A percentile compares a stretch with the other conserved stretches of the same genome.
Conservation (phyloP, 2,113 vertebrate species). For the Grantiella picta region DNA sequence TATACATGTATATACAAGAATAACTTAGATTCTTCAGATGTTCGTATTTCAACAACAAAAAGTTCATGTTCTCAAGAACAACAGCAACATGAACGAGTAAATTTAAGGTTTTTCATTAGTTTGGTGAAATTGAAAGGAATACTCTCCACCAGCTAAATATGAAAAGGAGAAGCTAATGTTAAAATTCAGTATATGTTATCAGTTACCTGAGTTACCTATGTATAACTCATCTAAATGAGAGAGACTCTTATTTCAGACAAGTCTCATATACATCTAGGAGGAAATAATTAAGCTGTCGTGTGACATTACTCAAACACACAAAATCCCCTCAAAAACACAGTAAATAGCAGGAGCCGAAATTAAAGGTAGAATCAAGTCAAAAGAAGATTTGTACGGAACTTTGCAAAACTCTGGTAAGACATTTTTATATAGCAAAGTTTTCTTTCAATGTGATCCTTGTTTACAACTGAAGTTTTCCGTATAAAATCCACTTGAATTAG, state of each 20-base stretch:
- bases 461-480: neutral
- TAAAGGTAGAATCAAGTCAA: neutral
- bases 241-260: neutral
- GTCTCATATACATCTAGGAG: neutral
- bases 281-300: neutral
- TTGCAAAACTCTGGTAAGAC: neutral
- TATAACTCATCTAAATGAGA: neutral
- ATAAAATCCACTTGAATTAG: neutral
- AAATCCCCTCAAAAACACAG: neutral
- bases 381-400: neutral
- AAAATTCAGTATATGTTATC: neutral
- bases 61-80: neutral
- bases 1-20: neutral
- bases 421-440: neutral
- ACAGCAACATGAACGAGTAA: neutral
- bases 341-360: neutral
- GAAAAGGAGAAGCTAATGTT: neutral
- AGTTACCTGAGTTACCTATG: neutral
- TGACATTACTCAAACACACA: neutral
- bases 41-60: neutral
- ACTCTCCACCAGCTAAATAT: neutral
- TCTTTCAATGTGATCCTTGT: neutral
- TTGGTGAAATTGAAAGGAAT: neutral
- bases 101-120: neutral
- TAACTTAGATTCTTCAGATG: neutral